phyloP scores from a whole-genome alignment of 2,888 invertebrate genomes.

The Heliothis peltigera region DNA sequence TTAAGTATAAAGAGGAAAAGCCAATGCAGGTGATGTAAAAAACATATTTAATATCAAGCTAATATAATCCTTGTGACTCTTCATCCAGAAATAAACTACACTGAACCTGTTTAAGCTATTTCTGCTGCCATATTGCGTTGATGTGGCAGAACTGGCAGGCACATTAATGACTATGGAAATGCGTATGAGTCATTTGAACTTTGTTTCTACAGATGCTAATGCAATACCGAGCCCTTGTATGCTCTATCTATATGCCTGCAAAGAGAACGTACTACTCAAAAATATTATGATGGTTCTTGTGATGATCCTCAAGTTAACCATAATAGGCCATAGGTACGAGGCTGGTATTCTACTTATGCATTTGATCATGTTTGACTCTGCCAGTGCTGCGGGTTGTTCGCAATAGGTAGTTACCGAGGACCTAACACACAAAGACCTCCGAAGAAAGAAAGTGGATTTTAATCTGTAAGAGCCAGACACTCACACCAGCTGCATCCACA shows the following conservation, averaged over 20 bases:
- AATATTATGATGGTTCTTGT: too few species aligned
- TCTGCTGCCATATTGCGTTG: neutral
- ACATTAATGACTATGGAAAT: neutral
- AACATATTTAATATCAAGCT: neutral
- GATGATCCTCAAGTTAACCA: too few species aligned
- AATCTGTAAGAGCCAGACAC: too few species aligned
- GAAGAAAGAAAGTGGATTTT: too few species aligned
- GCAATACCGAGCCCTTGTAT: neutral
- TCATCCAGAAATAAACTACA: neutral
- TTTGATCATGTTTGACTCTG: too few species aligned
- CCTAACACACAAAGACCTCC: too few species aligned
- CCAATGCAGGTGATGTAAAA: neutral
- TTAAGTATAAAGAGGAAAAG: neutral
- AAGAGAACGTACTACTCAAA: too few species aligned
- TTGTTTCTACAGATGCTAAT: neutral
- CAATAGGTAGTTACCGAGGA: too few species aligned
- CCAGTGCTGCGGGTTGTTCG: too few species aligned
- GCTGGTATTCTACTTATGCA: too few species aligned
- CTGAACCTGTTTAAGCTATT: constrained; percentile 1
- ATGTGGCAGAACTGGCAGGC: neutral
- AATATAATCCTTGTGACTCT: neutral
- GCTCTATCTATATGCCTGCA: neutral
- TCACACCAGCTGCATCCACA: too few species aligned
- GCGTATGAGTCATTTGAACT: neutral
- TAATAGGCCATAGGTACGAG: too few species aligned